Percentiles rank a stretch among this genome's conserved stretches.
These are phyloP conservation scores for Heliconius charithonia DNA, from an alignment of 2,888 invertebrate genomes.

Conservation along the genomic window DNA sequence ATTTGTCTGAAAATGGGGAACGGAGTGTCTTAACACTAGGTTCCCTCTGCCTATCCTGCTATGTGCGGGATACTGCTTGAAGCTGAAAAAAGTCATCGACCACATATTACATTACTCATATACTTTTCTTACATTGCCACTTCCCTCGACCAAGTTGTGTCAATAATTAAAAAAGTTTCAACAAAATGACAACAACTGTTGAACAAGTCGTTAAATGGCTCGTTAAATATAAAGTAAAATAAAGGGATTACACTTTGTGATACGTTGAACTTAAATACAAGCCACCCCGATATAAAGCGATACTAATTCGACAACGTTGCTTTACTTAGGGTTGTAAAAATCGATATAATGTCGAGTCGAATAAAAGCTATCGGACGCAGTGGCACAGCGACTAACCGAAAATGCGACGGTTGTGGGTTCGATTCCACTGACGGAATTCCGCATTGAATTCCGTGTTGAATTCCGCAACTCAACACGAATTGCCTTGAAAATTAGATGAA, in stretches of 20 bases:
- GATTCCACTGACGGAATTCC: neutral
- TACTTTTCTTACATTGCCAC: too few relatives aligned
- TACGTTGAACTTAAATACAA: neutral
- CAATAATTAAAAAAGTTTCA: neutral
- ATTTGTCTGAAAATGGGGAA: too few relatives aligned
- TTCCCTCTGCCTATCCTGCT: too few relatives aligned
- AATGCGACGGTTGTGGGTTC: neutral
- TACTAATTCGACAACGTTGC: conserved; percentile 17
- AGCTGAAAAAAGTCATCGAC: too few relatives aligned
- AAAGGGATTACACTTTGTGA: neutral
- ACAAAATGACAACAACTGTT: conserved; percentile 5
- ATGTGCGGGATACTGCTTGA: too few relatives aligned
- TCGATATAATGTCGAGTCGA: conserved; percentile 17
- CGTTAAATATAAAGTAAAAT: conserved; percentile 19
- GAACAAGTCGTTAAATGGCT: conserved; percentile 3
- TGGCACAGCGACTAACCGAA: neutral
- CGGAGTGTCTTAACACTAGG: too few relatives aligned
- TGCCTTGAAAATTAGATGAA: too few relatives aligned
- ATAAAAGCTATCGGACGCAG: neutral
- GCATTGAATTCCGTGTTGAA: too few relatives aligned
- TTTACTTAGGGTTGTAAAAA: conserved; percentile 6
- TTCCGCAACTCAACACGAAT: too few relatives aligned
- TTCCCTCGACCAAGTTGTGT: neutral
- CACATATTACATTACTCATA: too few relatives aligned
- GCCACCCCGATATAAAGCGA: conserved; percentile 1